Percentiles rank a stretch among this genome's conserved stretches.
Conservation (phyloP, 37 sponge, comb jelly and placozoan genomes). For the Dysidea cf. avara region DNA sequence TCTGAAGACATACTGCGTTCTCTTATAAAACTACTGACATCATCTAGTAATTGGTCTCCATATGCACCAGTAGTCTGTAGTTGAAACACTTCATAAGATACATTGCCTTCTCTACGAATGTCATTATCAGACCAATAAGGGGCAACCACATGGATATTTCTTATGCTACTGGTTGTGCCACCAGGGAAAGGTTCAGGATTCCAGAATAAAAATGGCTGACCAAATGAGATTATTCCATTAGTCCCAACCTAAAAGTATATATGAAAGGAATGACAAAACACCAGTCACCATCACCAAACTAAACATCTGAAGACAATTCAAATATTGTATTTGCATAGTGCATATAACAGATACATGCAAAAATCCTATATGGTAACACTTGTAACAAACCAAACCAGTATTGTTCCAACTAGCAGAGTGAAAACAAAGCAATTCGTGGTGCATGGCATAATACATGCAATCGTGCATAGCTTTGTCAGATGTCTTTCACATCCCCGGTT, state of each 20-base stretch:
- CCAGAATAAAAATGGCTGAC: not conserved
- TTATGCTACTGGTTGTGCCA: not conserved
- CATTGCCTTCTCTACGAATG: conserved; percentile 22
- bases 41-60: not conserved
- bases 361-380: too few species aligned
- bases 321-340: too few species aligned
- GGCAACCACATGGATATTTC: conserved; percentile 42
- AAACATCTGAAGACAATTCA: too few species aligned
- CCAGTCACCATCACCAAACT: too few species aligned
- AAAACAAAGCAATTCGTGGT: too few species aligned
- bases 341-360: too few species aligned
- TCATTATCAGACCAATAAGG: conserved; percentile 76
- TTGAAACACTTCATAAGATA: conserved; percentile 46
- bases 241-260: conserved; percentile 32
- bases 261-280: too few species aligned
- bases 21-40: conserved; percentile 27
- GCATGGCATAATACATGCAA: too few species aligned
- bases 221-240: conserved; percentile 60
- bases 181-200: conserved; percentile 35
- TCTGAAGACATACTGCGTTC: not conserved
- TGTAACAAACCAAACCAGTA: too few species aligned
- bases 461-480: too few species aligned
- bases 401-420: too few species aligned
- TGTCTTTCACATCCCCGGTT: too few species aligned
- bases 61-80: not conserved